Evolutionary conservation across 2,888 invertebrate genomes (phyloP).

Genomic region (Tinea trinotella): DNA sequence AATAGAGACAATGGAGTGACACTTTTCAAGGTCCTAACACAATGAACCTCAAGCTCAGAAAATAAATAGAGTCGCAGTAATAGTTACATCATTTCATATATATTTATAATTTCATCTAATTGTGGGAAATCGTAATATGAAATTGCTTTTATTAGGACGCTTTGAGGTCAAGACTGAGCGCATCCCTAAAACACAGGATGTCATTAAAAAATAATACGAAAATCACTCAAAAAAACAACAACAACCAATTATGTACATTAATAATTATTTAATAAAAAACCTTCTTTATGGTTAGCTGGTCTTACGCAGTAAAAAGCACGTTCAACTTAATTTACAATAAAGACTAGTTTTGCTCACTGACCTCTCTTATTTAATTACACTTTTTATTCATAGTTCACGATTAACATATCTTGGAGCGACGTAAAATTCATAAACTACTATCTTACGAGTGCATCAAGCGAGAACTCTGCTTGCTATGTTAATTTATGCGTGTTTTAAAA

Average conservation of each 20-base stretch:
- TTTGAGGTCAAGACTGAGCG: constrained; percentile 1
- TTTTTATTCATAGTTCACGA: constrained; percentile 66
- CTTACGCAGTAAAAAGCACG: constrained; percentile 40
- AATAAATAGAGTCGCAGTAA: too few relatives aligned
- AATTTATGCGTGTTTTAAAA: constrained; percentile 56
- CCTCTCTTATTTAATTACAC: constrained; percentile 64
- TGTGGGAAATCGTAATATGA: background rate
- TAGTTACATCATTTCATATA: too few relatives aligned
- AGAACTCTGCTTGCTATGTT: constrained; percentile 53
- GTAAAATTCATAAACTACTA: constrained; percentile 53
- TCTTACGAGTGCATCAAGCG: constrained; percentile 43
- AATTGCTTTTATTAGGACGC: background rate
- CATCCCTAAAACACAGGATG: constrained; percentile 12
- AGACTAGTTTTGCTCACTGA: constrained; percentile 58
- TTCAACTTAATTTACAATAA: constrained; percentile 64
- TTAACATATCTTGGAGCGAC: constrained; percentile 55
- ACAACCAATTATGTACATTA: background rate
- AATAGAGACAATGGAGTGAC: too few relatives aligned
- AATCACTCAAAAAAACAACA: background rate
- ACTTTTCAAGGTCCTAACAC: too few relatives aligned
- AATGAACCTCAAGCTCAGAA: too few relatives aligned
- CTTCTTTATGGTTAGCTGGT: constrained; percentile 62
- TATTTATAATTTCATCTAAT: too few relatives aligned
- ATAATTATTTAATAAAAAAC: constrained; percentile 26
- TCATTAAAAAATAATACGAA: constrained; percentile 1